A percentile compares a stretch with the other conserved stretches of the same genome.
Evolutionary conservation across 2,113 vertebrate species (phyloP).

Genomic region (Phalacrocorax brasilianus): DNA sequence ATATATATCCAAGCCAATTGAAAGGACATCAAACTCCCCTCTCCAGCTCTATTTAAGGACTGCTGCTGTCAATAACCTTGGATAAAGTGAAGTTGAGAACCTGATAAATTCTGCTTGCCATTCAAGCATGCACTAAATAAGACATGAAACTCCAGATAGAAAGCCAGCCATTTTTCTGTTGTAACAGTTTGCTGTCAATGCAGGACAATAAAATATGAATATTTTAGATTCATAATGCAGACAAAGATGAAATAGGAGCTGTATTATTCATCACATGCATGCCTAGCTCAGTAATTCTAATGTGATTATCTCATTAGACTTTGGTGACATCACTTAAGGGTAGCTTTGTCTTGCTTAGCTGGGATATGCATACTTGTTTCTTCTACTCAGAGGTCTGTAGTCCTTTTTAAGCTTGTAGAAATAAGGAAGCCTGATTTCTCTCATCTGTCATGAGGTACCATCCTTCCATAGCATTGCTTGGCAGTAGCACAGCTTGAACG

Average conservation of each 20-base stretch:
- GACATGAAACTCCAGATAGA: background rate
- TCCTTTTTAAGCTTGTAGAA: background rate
- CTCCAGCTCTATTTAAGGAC: background rate
- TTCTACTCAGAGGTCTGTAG: background rate
- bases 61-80: background rate
- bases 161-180: constrained; percentile 10
- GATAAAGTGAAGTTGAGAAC: background rate
- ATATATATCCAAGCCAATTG: background rate
- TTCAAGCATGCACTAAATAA: constrained; percentile 6
- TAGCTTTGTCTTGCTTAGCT: background rate
- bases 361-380: background rate
- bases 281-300: constrained; percentile 10
- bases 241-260: constrained; percentile 14
- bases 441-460: background rate
- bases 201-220: constrained; percentile 33
- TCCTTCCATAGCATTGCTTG: background rate
- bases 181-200: constrained; percentile 24
- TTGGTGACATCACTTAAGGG: constrained; percentile 5
- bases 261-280: background rate
- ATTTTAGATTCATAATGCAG: constrained; percentile 20
- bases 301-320: constrained; percentile 37
- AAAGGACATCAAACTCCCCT: background rate
- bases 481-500: background rate
- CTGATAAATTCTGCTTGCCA: background rate
- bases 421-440: background rate